Base-by-base conservation (phyloP, 2,888 invertebrate genomes). In the Drosophila melanosoma region DNA sequence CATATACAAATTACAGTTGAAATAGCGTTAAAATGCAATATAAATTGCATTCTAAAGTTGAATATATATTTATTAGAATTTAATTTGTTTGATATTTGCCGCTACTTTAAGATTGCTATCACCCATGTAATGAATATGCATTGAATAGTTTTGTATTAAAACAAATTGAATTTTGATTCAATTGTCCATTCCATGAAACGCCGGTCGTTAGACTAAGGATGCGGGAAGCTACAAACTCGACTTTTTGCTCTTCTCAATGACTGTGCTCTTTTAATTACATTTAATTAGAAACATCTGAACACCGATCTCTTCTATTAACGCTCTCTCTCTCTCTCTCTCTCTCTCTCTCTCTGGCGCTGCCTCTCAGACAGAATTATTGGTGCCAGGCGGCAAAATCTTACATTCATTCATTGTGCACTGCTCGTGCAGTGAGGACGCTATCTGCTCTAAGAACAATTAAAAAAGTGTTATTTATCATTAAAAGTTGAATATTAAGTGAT, bases 111-210 rank as follows among this genome's bases (percentile, higher is more conserved):
- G 15, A 48, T 33, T 53, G 53, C 36, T 45, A 59, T 52, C 58
- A 69, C 59, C 64, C 63, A 48, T 45, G 68, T 73, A 70, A 74
- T 52, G 74, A 52, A 79, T 79, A 48, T 63, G 66, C 64, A 87
- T 79, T 74, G 58, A 74, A 89, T 85, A 89, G 70, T 75, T 87
- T 87, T 87, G 90, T 85, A 85, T 90, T 88, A 82, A 71, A 76
- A 85, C 83, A 75, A 90, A 85, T 85, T 88, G 86, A 68, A 80
- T 82, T 88, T 85, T 90, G 56, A 85, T 85, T 85, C 70, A 69
- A 69, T 74, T 83, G 81, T 80, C 71, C 48, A 62, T 59, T 59
- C 40, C 33, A 17, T 29, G 38, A 26, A 12, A 48, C 20, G 49
- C 60, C 45, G 35, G 33, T 58, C 60, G 38, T 26, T 36, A 11